A percentile compares a stretch with the other conserved stretches of the same genome.
Evolutionary conservation across 2,888 invertebrate genomes (phyloP).

Genomic region (Monopis laevigella): DNA sequence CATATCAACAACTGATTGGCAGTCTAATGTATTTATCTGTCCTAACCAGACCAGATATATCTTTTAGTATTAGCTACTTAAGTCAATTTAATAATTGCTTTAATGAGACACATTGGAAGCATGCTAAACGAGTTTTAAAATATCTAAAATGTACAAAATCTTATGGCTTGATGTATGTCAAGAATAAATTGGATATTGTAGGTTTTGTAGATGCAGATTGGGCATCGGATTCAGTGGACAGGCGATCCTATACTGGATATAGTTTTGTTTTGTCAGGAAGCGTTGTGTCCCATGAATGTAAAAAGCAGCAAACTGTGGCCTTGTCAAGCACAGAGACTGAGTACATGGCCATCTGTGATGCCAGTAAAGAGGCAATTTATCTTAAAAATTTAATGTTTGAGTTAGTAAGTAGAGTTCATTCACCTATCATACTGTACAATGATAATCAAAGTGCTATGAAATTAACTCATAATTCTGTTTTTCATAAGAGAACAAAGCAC

Average conservation of each 20-base stretch:
- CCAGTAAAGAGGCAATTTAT: no score
- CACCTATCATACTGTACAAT: no score
- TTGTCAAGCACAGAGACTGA: not conserved
- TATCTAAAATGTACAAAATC: not conserved
- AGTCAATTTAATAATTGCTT: conserved; percentile 8
- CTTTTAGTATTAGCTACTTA: conserved; percentile 11
- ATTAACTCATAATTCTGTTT: no score
- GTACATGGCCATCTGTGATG: no score
- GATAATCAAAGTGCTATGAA: no score
- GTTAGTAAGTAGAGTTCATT: no score
- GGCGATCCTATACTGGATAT: not conserved
- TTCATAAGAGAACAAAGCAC: no score
- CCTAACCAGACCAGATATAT: conserved; percentile 14
- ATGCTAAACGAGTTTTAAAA: not conserved
- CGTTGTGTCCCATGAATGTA: not conserved
- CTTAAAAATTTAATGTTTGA: no score
- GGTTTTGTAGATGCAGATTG: not conserved
- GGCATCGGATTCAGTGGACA: not conserved
- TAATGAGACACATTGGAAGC: not conserved
- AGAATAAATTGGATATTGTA: not conserved
- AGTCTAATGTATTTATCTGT: conserved; percentile 17
- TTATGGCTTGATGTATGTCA: not conserved
- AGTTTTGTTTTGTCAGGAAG: not conserved
- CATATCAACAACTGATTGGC: conserved; percentile 14
- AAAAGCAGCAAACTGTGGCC: not conserved